phyloP scores from a whole-genome alignment of 1,140 invertebrate species.

The Neodiprion virginianus region DNA sequence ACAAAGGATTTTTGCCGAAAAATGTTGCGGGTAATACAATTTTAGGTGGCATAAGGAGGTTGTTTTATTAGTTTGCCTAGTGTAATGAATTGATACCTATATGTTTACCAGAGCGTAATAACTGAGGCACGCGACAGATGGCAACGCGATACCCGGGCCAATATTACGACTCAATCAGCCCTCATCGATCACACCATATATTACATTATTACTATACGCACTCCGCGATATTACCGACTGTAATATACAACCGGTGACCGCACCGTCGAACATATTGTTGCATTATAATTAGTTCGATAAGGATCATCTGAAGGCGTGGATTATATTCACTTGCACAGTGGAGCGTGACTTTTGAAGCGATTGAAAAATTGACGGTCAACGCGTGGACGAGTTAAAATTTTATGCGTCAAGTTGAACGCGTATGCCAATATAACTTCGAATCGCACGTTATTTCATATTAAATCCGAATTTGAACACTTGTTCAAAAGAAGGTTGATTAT shows the following conservation, averaged over 20 bases:
- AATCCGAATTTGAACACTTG: too few relatives aligned
- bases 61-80: constrained; percentile 43
- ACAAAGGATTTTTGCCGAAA: neutral
- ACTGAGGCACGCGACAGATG: constrained; percentile 43
- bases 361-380: neutral
- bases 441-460: neutral
- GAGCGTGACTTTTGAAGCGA: too few relatives aligned
- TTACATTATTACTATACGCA: constrained; percentile 50
- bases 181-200: constrained; percentile 54
- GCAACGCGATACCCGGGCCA: constrained; percentile 35
- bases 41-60: constrained; percentile 38
- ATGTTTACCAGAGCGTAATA: constrained; percentile 51
- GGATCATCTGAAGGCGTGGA: neutral
- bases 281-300: constrained; percentile 12
- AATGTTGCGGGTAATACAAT: neutral
- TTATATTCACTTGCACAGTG: neutral
- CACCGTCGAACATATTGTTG: constrained; percentile 32
- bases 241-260: neutral
- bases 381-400: neutral
- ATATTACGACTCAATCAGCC: constrained; percentile 57
- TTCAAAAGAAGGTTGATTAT: too few relatives aligned
- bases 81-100: constrained; percentile 46
- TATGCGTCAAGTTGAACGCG: neutral
- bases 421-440: neutral
- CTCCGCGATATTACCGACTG: constrained; percentile 33